Evolutionary conservation across 2,797 vertebrate genomes (phyloP).

Genomic region (Ambastaia sidthimunki): DNA sequence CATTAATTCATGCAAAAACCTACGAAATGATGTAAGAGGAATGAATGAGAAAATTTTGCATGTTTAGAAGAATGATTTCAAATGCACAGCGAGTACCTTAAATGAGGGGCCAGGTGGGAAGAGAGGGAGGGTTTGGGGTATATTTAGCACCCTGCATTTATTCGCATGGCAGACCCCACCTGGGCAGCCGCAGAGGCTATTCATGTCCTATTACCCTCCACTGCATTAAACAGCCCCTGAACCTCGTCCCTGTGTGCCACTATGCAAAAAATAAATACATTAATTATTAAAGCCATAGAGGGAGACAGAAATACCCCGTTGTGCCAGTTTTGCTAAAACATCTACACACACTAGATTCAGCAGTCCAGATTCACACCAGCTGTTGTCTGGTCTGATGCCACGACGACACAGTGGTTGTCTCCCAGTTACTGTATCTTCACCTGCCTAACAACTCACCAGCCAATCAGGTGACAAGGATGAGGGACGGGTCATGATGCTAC

Average conservation of each 20-base stretch:
- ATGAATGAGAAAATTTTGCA: conserved; percentile 9
- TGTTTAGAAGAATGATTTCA: conserved; percentile 33
- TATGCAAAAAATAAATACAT: conserved; percentile 74
- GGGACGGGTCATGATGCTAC: too few species aligned
- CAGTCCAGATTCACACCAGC: conserved; percentile 42
- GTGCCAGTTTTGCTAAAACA: conserved; percentile 51
- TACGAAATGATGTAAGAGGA: conserved; percentile 15
- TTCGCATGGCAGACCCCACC: conserved; percentile 53
- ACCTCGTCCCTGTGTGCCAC: conserved; percentile 63
- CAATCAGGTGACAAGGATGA: too few species aligned
- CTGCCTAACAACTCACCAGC: too few species aligned
- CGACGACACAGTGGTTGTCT: too few species aligned
- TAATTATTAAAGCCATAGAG: conserved; percentile 73
- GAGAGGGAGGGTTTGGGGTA: conserved; percentile 18
- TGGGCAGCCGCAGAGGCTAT: conserved; percentile 62
- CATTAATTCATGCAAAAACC: conserved; percentile 11
- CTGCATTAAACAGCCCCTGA: conserved; percentile 62
- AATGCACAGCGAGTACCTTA: conserved; percentile 3
- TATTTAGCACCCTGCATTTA: conserved; percentile 54
- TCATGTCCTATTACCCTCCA: conserved; percentile 72
- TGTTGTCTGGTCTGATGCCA: conserved; percentile 5
- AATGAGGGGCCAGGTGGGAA: conserved; percentile 30
- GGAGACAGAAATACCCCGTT: conserved; percentile 56
- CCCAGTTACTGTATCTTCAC: too few species aligned
- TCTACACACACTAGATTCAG: not conserved